Conservation (phyloP, 2,113 vertebrate species). For the Corydoras sp. region DNA sequence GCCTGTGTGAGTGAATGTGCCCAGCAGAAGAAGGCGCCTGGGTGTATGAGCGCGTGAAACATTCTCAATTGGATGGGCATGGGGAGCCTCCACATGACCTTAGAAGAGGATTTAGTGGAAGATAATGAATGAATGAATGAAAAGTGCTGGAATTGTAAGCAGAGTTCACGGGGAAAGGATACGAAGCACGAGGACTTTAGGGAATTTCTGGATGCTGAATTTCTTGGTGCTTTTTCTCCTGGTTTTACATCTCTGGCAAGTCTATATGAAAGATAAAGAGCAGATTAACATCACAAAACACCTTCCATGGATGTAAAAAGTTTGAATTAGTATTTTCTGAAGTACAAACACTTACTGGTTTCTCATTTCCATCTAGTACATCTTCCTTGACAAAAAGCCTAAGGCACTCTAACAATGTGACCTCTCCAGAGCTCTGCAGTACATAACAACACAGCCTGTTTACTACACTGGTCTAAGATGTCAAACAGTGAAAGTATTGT, state of each 20-base stretch:
- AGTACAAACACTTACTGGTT: slow-evolving; percentile 76
- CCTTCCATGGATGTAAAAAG: background rate
- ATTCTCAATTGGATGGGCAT: too few species aligned
- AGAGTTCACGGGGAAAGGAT: slow-evolving; percentile 68
- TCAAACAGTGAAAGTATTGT: too few species aligned
- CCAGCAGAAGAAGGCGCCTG: too few species aligned
- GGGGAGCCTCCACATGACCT: too few species aligned
- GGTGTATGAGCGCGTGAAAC: too few species aligned
- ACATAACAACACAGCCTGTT: slow-evolving; percentile 16
- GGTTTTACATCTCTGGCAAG: slow-evolving; percentile 83
- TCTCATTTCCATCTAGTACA: slow-evolving; percentile 87
- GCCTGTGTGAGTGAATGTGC: too few species aligned
- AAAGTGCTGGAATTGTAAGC: too few species aligned
- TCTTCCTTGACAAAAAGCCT: slow-evolving; percentile 92
- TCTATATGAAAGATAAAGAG: slow-evolving; percentile 61
- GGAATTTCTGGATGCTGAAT: slow-evolving; percentile 94
- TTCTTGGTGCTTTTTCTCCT: slow-evolving; percentile 89
- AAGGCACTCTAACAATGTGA: slow-evolving; percentile 85
- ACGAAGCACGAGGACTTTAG: slow-evolving; percentile 94
- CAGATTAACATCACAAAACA: background rate
- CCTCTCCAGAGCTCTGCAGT: slow-evolving; percentile 78
- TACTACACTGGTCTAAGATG: background rate
- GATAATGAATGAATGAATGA: too few species aligned
- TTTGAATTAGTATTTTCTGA: too few species aligned
- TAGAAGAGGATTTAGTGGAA: too few species aligned